phyloP scores from a whole-genome alignment of 2,888 invertebrate species.

The Xanthorhoe designata region DNA sequence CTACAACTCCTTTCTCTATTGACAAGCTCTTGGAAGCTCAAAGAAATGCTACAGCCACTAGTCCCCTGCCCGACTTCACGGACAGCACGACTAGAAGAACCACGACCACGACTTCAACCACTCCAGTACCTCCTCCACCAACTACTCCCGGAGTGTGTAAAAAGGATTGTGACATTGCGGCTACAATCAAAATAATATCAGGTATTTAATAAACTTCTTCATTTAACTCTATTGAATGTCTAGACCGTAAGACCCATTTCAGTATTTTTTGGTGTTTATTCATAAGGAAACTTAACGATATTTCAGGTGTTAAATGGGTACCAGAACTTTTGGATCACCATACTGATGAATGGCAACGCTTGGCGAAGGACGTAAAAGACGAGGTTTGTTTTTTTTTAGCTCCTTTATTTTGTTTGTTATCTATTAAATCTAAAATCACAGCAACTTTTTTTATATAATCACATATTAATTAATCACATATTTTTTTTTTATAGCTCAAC shows the following conservation, averaged over 20 bases:
- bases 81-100: conserved; percentile 81
- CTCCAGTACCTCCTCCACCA: conserved; percentile 89
- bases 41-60: conserved; percentile 87
- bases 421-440: too few relatives aligned
- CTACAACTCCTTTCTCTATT: conserved; percentile 94
- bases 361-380: conserved; percentile 92
- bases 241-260: not conserved
- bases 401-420: too few relatives aligned
- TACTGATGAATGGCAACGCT: conserved; percentile 93
- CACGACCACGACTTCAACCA: conserved; percentile 87
- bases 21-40: conserved; percentile 90
- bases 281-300: conserved; percentile 7
- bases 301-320: conserved; percentile 90
- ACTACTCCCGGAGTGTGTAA: conserved; percentile 93
- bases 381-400: conserved; percentile 87
- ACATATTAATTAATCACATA: too few relatives aligned
- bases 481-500: conserved; percentile 87
- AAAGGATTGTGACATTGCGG: conserved; percentile 93
- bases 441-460: too few relatives aligned
- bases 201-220: conserved; percentile 63
- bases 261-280: not conserved
- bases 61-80: conserved; percentile 75
- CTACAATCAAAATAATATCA: conserved; percentile 93
- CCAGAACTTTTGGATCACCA: conserved; percentile 94
- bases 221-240: not conserved